Percentiles rank a stretch among this genome's conserved stretches.
Evolutionary conservation across 2,888 invertebrate species (phyloP).

Genomic region (Coenonympha glycerion): DNA sequence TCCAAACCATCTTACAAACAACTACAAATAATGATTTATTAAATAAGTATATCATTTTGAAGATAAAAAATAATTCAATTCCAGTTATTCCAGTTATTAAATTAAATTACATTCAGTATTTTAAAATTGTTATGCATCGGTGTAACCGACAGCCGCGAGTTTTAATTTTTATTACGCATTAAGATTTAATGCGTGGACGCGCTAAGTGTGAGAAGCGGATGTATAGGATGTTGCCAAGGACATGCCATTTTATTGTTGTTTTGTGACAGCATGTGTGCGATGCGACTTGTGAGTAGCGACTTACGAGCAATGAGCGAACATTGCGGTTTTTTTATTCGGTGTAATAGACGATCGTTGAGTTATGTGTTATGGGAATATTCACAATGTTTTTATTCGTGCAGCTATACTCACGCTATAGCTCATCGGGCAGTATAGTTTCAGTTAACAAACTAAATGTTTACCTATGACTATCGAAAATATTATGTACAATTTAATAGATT

Average conservation of each 20-base stretch:
- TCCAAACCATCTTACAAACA: too few species aligned
- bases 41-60: too few species aligned
- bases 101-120: background rate
- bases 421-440: too few species aligned
- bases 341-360: slow-evolving; percentile 6
- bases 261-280: slow-evolving; percentile 43
- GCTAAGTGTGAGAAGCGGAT: slow-evolving; percentile 67
- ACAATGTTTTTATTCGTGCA: background rate
- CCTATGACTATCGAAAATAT: too few species aligned
- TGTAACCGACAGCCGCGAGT: slow-evolving; percentile 23
- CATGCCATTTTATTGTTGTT: slow-evolving; percentile 57
- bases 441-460: too few species aligned
- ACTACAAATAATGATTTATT: too few species aligned
- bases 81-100: too few species aligned
- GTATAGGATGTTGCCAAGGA: slow-evolving; percentile 68
- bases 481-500: too few species aligned
- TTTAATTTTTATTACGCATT: slow-evolving; percentile 31
- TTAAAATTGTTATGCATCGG: slow-evolving; percentile 13
- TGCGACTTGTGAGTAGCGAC: too few species aligned
- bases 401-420: too few species aligned
- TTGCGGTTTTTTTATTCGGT: slow-evolving; percentile 22
- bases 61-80: too few species aligned
- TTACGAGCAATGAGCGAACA: too few species aligned
- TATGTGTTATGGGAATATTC: background rate
- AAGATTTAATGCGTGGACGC: slow-evolving; percentile 32